Base-by-base conservation (phyloP, 64 coral and sea anemone species). In the Dendronephthya gigantea region DNA sequence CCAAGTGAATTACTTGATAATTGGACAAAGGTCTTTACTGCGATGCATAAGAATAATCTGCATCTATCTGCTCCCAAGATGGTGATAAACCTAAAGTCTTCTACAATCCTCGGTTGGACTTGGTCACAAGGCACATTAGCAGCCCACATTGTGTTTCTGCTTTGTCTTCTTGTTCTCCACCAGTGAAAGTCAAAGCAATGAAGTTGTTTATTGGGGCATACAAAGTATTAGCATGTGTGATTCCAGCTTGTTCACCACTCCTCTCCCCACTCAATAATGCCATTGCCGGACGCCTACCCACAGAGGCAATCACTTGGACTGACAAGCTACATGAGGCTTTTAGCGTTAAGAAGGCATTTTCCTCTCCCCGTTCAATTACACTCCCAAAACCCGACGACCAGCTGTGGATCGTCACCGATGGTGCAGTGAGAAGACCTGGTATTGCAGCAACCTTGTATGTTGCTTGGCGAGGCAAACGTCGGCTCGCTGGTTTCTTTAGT, bases 61-160 rank as follows among this genome's bases (percentile, higher is more conserved):
- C 79, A 50, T 37, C 84, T 91, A 25, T 91, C 69, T 0, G 49
- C 84, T 19, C 83, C 84, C 1, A 91, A 91, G 25, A 91, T 84
- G 11, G 52, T 32, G 32, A 52, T 87, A 29, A 48, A 34, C 56
- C 88, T 83, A 3, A 40, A 69, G 8, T 83, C 72, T 29, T 83
- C 90, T 9, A 86, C 84, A 0, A 83, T 91, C 25, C 58, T 87
- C 22, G 75, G 84, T 19, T 91, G 90, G 84, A 43, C 85, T 10
- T 91, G 84, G 52, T 86, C 49, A 14, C 25, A 49, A 28, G 84
- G 89, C 37, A 90, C 75, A 12, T 5, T 91, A 3, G n/a, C 19
- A 49, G 90, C 90, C 49, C 39, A 23, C 28, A 40, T 17, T 17
- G 27, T 45, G 5, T 82, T 39, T 16, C 0, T 34, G 2, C 16